Evolutionary conservation across 2,797 vertebrate genomes (phyloP).

Genomic region (Cossypha polioptera): DNA sequence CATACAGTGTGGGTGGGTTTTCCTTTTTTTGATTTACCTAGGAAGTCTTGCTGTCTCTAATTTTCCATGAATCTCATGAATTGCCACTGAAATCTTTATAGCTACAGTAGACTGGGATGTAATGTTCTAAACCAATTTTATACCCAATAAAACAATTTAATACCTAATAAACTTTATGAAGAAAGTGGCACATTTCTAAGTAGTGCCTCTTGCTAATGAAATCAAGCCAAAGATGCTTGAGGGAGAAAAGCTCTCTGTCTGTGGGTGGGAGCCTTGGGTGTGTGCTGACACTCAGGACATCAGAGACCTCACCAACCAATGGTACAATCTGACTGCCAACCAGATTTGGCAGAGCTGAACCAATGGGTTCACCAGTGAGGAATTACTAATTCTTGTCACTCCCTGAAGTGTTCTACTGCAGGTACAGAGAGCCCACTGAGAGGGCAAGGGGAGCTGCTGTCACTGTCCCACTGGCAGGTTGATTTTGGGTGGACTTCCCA

Average conservation of each 20-base stretch:
- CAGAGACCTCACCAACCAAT: background rate
- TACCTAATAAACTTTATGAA: conserved; percentile 34
- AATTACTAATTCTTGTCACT: background rate
- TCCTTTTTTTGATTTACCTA: conserved; percentile 4
- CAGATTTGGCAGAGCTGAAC: background rate
- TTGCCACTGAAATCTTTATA: conserved; percentile 34
- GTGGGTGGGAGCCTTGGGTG: background rate
- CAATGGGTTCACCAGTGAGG: background rate
- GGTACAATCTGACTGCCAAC: no score
- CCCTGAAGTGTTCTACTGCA: background rate
- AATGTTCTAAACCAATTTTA: conserved; percentile 12
- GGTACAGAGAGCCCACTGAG: background rate
- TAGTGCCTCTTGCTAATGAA: background rate
- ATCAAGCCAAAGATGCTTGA: background rate
- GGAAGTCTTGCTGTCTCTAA: conserved; percentile 18
- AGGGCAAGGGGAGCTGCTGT: background rate
- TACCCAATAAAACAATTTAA: conserved; percentile 29
- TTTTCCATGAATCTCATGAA: conserved; percentile 25
- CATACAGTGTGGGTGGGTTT: conserved; percentile 10
- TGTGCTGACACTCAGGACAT: background rate
- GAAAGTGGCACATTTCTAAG: background rate
- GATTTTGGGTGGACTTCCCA: background rate
- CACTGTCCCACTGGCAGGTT: background rate
- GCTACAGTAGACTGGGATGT: conserved; percentile 11
- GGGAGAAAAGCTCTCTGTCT: background rate